Evolutionary conservation across 1,140 invertebrate genomes (phyloP).

Genomic region (Drosophila ogumai): DNA sequence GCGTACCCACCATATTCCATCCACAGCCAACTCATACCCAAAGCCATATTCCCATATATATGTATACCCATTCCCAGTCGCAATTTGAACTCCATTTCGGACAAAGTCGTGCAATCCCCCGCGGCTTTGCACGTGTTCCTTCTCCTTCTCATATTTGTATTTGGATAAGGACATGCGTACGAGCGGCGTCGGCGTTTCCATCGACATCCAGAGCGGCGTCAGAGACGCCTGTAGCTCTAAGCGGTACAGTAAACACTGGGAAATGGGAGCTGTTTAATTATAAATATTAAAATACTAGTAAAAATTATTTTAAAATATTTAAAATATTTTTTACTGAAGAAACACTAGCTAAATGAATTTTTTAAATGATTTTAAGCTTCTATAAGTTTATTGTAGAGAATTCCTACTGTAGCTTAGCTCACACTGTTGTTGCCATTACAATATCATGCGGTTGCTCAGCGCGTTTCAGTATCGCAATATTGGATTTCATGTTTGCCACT

Average conservation of each 20-base stretch:
- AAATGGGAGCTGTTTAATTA: neutral
- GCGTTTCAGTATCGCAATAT: conserved; percentile 63
- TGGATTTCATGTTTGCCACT: conserved; percentile 82
- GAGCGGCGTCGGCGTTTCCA: conserved; percentile 51
- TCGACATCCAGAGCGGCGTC: conserved; percentile 45
- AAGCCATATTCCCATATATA: conserved; percentile 4
- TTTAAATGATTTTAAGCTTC: too few species aligned
- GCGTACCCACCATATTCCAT: conserved; percentile 50
- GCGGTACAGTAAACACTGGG: conserved; percentile 1
- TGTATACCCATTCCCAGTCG: conserved; percentile 16
- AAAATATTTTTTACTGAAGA: too few species aligned
- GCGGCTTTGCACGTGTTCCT: conserved; percentile 83
- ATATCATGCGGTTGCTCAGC: conserved; percentile 56
- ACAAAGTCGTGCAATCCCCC: conserved; percentile 81
- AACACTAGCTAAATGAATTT: neutral
- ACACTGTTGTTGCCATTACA: conserved; percentile 50
- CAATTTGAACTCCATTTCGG: conserved; percentile 51
- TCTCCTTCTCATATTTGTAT: conserved; percentile 55
- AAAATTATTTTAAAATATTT: neutral
- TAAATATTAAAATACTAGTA: neutral
- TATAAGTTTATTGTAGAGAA: neutral
- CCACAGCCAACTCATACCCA: conserved; percentile 48
- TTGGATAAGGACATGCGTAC: conserved; percentile 82
- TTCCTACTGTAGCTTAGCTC: conserved; percentile 11
- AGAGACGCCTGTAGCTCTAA: conserved; percentile 29